Evolutionary conservation across 2,888 invertebrate genomes (phyloP), one percentile per base, ranked within the genome.

Genomic region (Keiferia lycopersicella): DNA sequence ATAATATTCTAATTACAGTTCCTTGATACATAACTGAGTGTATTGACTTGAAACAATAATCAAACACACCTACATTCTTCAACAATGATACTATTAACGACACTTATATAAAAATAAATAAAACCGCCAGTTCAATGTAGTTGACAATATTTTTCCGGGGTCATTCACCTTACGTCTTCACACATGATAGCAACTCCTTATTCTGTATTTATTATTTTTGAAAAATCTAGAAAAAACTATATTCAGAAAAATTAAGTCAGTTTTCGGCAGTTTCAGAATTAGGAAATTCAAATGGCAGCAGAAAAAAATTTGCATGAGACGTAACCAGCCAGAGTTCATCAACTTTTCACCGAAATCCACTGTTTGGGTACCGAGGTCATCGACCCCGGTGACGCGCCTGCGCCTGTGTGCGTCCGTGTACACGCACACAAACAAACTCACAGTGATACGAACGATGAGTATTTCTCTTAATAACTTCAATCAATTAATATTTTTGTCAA

Each of bases 311-410:
- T 78, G 84, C 86, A 76, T 78, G 77, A 81, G 80, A 76, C 75
- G 71, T 76, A 74, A 79, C 75, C 78, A 79, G 84, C 87, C 88
- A 86, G 88, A 86, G 91, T 91, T 91, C 91, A 91, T 89, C 84
- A 89, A 83, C 91, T 86, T 88, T 90, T 88, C 89, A 91, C 90
- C 91, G 88, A 91, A 91, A 88, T 90, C 88, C 86, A 90, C 90
- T 91, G 91, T 91, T 91, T 91, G 90, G 91, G 91, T 88, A 87
- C 85, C 74, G 80, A 87, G 92, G 88, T 89, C 90, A 81, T 82
- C 74, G 91, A 86, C 81, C 88, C 78, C 73, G 78, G 81, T 87
- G 88, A 87, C 88, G 89, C 84, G 83, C 71, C 69, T 74, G 73
- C 71, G 82, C 68, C 71, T 80, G 86, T 88, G 88, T 88, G 90